A percentile compares a stretch with the other conserved stretches of the same genome.
These are phyloP conservation scores for Mnemiopsis leidyi DNA, from an alignment of 37 sponge, comb jelly and placozoan genomes.

Conservation along the genomic window DNA sequence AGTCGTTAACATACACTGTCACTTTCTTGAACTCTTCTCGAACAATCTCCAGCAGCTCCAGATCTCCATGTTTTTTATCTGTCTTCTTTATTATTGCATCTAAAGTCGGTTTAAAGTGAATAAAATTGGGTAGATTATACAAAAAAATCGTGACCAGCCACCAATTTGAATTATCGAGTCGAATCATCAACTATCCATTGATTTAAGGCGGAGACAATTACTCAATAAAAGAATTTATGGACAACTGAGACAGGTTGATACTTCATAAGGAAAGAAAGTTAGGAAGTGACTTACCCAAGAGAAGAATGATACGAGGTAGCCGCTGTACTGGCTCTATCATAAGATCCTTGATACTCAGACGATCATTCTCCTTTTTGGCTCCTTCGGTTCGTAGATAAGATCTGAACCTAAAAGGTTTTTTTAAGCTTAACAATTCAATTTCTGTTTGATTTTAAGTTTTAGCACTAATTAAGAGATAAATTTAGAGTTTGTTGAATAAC, in stretches of 20 bases:
- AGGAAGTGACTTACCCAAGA: not conserved
- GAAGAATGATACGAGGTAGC: constrained; percentile 14
- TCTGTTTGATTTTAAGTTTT: not conserved
- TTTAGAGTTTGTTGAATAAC: not conserved
- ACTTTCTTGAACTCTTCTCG: not conserved
- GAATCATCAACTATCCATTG: no score
- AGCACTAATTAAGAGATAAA: not conserved
- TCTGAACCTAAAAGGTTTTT: constrained; percentile 36
- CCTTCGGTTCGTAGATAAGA: not conserved
- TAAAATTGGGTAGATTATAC: not conserved
- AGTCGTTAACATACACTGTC: not conserved
- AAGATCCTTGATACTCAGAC: constrained; percentile 1
- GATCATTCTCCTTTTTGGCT: not conserved
- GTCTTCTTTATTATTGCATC: not conserved
- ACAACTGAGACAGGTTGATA: no score
- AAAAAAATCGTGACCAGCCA: no score
- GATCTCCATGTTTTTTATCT: not conserved
- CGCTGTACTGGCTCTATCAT: constrained; percentile 50
- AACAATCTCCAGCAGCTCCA: not conserved
- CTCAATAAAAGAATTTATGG: no score
- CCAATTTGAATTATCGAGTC: no score
- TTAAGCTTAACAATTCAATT: not conserved
- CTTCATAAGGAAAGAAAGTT: not conserved
- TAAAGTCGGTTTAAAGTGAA: not conserved
- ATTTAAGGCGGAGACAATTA: no score